Evolutionary conservation across 2,113 vertebrate genomes (phyloP), one percentile per base, ranked within the genome.

Genomic region (Mustela nigripes): DNA sequence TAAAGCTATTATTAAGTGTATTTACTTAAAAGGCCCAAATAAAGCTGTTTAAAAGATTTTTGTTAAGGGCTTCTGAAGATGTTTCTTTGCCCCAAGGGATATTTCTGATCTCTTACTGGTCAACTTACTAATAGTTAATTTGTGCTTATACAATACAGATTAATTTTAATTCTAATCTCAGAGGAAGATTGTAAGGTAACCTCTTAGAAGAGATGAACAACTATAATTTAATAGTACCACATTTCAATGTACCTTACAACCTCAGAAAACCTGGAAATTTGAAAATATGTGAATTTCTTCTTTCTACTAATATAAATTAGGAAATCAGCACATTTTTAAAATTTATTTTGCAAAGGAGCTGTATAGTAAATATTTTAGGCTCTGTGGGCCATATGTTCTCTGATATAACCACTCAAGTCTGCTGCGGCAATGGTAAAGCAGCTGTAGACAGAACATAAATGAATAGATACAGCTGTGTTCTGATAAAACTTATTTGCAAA

Each of bases 401-500:
- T 76, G 56, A 69, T 89, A 56, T 5, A 89, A 63, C 24, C 67
- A 69, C 21, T 82, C 31, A 82, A 2, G 10, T 85, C 31, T 92
- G 39, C n/a, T 45, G 16, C 9, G 67, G 22, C 26, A 73, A 39
- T 33, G 63, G 3, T 56, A 89, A 60, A 63, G 88, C 42, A 82
- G 56, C 50, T 67, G 56, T 0, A 65, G 53, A 91, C 18, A 89
- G 71, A 33, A 92, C 16, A 86, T 16, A 81, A 74, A 86, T 11
- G 21, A 81, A 84, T 36, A 26, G 58, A 39, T 2, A 31, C 24
- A n/a, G 19, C 26, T 42, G 33, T 63, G 56, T 74, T 81, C 19
- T 83, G 76, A 87, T 69, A 71, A 89, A 94, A 91, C 62, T 96
- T 92, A 94, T 78, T 97, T 89, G 76, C 33, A 86, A 39, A 96